phyloP scores from a whole-genome alignment of 2,113 vertebrate genomes.

The Microcebus murinus region DNA sequence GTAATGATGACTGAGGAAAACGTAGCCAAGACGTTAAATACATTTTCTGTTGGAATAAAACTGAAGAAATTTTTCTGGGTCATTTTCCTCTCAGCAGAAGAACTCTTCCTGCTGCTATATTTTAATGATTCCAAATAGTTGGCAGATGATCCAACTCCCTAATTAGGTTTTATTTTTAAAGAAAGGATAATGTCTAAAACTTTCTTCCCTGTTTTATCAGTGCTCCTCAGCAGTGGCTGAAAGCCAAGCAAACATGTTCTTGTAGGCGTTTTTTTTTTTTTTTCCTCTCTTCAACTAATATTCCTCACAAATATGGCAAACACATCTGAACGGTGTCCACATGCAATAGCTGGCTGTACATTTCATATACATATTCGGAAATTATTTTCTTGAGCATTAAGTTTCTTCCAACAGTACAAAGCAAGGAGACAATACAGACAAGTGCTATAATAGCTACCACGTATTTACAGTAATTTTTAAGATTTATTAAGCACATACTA shows the following conservation, averaged over 20 bases:
- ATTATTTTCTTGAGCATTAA: not conserved
- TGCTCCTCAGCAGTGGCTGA: not conserved
- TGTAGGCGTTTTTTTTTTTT: not conserved
- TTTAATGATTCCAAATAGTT: constrained; percentile 54
- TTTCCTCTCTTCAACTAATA: not conserved
- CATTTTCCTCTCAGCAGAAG: constrained; percentile 50
- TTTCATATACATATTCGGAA: not conserved
- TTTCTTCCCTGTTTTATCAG: not conserved
- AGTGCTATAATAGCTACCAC: not conserved
- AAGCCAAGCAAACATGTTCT: not conserved
- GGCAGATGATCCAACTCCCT: constrained; percentile 9
- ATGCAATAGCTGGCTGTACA: not conserved
- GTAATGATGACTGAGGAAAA: not conserved
- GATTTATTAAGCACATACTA: not conserved
- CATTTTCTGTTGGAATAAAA: constrained; percentile 57
- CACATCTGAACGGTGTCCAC: not conserved
- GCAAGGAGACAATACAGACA: not conserved
- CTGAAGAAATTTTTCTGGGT: constrained; percentile 54
- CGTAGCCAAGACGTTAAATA: not conserved
- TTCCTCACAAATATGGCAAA: not conserved
- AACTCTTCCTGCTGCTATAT: not conserved
- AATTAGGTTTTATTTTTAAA: constrained; percentile 37
- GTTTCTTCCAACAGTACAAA: not conserved
- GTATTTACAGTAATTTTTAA: not conserved
- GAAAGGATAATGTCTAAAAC: not conserved